Evolutionary conservation across 2,797 vertebrate genomes (phyloP).

Genomic region (Onychomys arenicola): DNA sequence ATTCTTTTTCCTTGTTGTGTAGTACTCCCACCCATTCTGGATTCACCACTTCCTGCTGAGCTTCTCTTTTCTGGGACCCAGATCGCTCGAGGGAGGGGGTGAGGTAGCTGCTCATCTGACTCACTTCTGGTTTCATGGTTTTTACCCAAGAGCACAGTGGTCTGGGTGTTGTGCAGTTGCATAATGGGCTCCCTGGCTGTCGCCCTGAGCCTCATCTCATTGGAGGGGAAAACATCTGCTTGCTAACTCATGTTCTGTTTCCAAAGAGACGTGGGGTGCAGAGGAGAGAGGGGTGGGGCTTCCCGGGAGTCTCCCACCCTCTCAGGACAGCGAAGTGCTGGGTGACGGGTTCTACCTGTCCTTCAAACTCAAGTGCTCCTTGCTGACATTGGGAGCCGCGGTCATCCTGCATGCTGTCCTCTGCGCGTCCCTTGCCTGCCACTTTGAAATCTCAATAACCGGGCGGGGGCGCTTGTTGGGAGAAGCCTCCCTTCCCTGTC

Average conservation of each 20-base stretch:
- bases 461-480: background rate
- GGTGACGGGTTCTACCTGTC: background rate
- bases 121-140: background rate
- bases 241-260: background rate
- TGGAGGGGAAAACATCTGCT: background rate
- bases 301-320: background rate
- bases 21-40: background rate
- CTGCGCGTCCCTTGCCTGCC: conserved; percentile 30
- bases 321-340: background rate
- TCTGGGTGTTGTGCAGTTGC: accelerated
- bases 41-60: accelerated
- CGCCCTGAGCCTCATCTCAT: background rate
- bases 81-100: background rate
- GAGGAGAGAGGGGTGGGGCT: background rate
- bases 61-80: background rate
- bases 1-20: background rate
- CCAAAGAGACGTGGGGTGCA: background rate
- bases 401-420: conserved; percentile 54
- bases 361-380: conserved; percentile 28
- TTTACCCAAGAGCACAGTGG: background rate
- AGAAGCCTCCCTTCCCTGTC: background rate
- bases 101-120: background rate
- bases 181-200: background rate
- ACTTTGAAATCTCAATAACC: conserved; percentile 77
- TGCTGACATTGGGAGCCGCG: background rate